These are phyloP conservation scores for Lutraria lutraria DNA, from an alignment of 2,888 invertebrate species.

Conservation along the genomic window DNA sequence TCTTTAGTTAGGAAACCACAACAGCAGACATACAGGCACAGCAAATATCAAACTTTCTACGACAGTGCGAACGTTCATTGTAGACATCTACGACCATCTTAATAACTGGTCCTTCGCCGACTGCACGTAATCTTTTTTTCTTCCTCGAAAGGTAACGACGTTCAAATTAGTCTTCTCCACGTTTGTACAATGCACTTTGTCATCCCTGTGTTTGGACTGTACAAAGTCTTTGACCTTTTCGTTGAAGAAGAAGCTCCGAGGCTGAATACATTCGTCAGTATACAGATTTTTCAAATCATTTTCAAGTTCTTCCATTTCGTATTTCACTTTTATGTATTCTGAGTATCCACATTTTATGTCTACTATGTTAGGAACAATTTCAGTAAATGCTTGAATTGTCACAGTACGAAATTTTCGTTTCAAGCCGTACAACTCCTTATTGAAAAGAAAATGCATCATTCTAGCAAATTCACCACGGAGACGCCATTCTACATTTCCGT, in stretches of 20 bases:
- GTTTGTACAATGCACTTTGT: constrained; percentile 42
- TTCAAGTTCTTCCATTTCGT: constrained; percentile 56
- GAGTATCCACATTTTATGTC: constrained; percentile 50
- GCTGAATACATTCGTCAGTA: constrained; percentile 54
- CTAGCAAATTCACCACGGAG: constrained; percentile 45
- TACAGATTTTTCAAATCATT: constrained; percentile 43
- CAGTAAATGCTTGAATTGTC: constrained; percentile 41
- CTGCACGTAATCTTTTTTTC: constrained; percentile 39
- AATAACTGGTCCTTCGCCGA: constrained; percentile 49
- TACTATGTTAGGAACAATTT: constrained; percentile 35
- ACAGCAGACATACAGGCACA: neutral
- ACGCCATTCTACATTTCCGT: constrained; percentile 51
- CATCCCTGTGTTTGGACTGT: constrained; percentile 39
- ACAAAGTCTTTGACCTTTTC: constrained; percentile 51
- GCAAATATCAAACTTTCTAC: neutral
- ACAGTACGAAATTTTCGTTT: constrained; percentile 39
- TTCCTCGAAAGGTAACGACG: constrained; percentile 46
- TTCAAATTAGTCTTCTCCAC: constrained; percentile 45
- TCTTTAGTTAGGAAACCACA: no score
- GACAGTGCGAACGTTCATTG: neutral
- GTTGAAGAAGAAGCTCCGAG: constrained; percentile 54
- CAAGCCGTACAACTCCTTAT: constrained; percentile 34
- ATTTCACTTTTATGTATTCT: constrained; percentile 51
- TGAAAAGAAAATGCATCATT: constrained; percentile 48
- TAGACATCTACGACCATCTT: constrained; percentile 41